phyloP scores from a whole-genome alignment of 2,797 vertebrate genomes.

The Semaprochilodus insignis region DNA sequence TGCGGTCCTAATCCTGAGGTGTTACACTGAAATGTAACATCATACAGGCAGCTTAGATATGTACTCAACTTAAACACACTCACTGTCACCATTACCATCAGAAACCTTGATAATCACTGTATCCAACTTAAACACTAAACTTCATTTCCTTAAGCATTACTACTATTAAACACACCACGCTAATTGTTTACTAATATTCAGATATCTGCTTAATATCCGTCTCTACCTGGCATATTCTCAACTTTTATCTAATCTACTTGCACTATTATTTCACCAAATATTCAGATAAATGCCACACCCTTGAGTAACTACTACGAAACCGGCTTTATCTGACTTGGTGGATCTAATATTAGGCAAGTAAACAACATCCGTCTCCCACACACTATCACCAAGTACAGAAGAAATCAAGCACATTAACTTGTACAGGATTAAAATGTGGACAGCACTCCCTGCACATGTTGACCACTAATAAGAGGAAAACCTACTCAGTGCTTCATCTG shows the following conservation, averaged over 20 bases:
- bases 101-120: too few relatives aligned
- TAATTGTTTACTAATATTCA: too few relatives aligned
- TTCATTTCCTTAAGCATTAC: too few relatives aligned
- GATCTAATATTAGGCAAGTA: background rate
- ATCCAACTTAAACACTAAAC: too few relatives aligned
- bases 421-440: background rate
- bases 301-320: background rate
- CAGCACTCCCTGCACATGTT: too few relatives aligned
- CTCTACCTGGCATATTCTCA: background rate
- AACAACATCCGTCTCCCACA: background rate
- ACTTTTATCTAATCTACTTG: background rate
- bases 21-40: background rate
- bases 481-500: background rate
- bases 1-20: background rate
- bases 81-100: too few relatives aligned
- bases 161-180: too few relatives aligned
- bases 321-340: too few relatives aligned
- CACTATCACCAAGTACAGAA: background rate
- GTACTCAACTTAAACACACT: too few relatives aligned
- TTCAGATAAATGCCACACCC: background rate
- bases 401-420: too few relatives aligned
- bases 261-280: background rate
- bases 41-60: background rate
- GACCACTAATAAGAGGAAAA: too few relatives aligned
- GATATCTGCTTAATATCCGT: too few relatives aligned